Conservation (phyloP, 2,113 vertebrate species). For the Engraulis encrasicolus region DNA sequence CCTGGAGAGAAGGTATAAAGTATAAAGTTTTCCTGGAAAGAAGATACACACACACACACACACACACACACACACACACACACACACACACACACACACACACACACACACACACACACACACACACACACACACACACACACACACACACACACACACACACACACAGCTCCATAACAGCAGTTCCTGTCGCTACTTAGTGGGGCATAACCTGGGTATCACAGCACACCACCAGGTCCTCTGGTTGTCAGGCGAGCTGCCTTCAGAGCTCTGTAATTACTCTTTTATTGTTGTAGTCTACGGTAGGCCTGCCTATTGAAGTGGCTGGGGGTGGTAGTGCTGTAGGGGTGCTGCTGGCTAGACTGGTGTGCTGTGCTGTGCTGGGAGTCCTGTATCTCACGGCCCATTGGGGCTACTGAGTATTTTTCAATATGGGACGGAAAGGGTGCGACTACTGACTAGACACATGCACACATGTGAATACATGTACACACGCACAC, state of each 20-base stretch:
- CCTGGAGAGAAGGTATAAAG: too few species aligned
- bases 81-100: too few species aligned
- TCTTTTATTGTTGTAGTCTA: neutral
- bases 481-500: neutral
- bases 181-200: neutral
- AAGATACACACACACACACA: too few species aligned
- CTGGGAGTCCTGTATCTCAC: neutral
- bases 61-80: too few species aligned
- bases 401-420: neutral
- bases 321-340: neutral
- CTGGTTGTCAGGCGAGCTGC: neutral
- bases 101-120: too few species aligned
- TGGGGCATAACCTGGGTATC: neutral
- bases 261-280: neutral
- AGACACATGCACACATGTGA: neutral
- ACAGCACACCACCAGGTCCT: neutral
- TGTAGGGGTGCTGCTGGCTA: neutral
- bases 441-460: neutral
- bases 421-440: neutral
- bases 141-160: too few species aligned
- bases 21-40: neutral
- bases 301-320: constrained; percentile 14
- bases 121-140: too few species aligned
- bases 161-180: neutral
- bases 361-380: neutral